phyloP scores from a whole-genome alignment of 2,888 invertebrate species.

The Orthosia cruda region DNA sequence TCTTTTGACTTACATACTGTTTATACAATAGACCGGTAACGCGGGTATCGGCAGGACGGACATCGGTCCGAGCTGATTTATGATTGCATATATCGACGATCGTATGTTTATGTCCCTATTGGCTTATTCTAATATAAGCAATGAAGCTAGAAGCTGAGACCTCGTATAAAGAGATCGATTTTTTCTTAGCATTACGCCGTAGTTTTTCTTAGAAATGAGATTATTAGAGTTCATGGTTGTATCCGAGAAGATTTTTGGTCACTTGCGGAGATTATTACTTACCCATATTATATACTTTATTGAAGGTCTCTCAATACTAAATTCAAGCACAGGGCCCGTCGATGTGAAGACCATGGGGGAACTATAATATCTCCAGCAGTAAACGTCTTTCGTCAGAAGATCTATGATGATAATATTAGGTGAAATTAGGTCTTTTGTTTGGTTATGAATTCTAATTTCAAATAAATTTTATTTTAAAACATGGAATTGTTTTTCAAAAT shows the following conservation, averaged over 20 bases:
- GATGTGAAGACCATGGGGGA: too few relatives aligned
- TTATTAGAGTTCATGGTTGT: too few relatives aligned
- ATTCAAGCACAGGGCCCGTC: too few relatives aligned
- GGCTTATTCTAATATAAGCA: conserved; percentile 77
- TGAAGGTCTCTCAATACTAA: too few relatives aligned
- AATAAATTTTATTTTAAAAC: too few relatives aligned
- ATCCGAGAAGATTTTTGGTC: neutral
- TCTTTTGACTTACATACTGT: conserved; percentile 71
- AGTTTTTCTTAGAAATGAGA: neutral
- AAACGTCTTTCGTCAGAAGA: too few relatives aligned
- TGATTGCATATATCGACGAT: conserved; percentile 78
- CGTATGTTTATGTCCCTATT: conserved; percentile 74
- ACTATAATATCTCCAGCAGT: too few relatives aligned
- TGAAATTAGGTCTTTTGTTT: too few relatives aligned
- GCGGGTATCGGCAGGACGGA: conserved; percentile 67
- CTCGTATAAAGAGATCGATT: neutral
- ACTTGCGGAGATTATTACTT: neutral
- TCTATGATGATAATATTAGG: too few relatives aligned
- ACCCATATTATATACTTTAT: too few relatives aligned
- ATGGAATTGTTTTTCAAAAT: too few relatives aligned
- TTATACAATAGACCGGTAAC: conserved; percentile 68
- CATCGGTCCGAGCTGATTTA: conserved; percentile 80
- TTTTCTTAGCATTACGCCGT: neutral
- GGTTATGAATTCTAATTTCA: too few relatives aligned
- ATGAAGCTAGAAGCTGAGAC: conserved; percentile 5